Evolutionary conservation across 2,113 vertebrate genomes (phyloP), one percentile per base, ranked within the genome.

Genomic region (Oreochromis niloticus): DNA sequence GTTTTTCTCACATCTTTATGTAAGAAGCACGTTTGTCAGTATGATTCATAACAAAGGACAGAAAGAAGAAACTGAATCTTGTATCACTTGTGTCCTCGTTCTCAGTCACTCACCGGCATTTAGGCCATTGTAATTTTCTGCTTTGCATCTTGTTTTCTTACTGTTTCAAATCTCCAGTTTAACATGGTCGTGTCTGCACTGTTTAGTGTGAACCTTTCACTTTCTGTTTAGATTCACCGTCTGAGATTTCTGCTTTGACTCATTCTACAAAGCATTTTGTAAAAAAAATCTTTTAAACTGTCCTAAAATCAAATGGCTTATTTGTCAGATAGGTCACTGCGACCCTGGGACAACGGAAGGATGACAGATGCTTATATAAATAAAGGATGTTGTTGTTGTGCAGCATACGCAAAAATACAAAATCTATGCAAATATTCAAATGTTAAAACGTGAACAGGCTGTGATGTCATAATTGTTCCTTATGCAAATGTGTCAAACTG

Each of bases 141-240:
- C 43, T 48, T 75, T 75, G 68, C 68, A 43, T 73, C 39, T 43
- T 46, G 22, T 46, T 73, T 73, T 30, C 68, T 73, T 41, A 22
- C n/a, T 73, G 41, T 73, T 73, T 73, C 41, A 27, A 73, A 6
- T 46, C 68, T 73, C 0, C 22, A 27, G 14, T 6, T 1, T 0
- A 30, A 73, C 22, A 30, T 73, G 10, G 19, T 68, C n/a, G 6
- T 5, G 34, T 68, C 34, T 22, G 34, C 34, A 22, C 34, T 5
- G 11, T 13, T 68, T 22, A 13, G 19, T 68, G 34, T 68, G 34
- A 41, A 68, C 11, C 19, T 41, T 75, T 48, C 22, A 75, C 68
- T 48, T 68, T 68, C 63, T 68, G 34, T 41, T 68, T n/a, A 24
- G 34, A 5, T 22, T 41, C 12, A 22, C 0, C 1, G 9, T 39